These are phyloP conservation scores for Abrostola triplasia DNA, from an alignment of 2,888 invertebrate genomes.

Conservation along the genomic window DNA sequence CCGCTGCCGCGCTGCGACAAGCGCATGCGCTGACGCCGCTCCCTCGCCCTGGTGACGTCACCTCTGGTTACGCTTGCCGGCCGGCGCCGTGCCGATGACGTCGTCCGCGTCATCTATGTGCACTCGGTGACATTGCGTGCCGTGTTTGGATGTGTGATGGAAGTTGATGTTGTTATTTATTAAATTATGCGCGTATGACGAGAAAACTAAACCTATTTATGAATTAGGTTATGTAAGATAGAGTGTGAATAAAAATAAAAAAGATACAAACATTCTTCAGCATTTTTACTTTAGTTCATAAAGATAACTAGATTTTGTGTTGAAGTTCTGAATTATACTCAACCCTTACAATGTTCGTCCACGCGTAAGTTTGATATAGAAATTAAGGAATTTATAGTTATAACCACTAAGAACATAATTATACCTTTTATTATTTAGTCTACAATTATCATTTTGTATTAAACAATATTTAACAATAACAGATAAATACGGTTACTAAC, in stretches of 20 bases:
- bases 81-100: constrained; percentile 3
- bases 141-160: constrained; percentile 35
- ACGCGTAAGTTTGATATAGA: too few relatives aligned
- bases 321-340: too few relatives aligned
- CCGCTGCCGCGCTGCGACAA: constrained; percentile 52
- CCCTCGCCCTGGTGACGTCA: constrained; percentile 5
- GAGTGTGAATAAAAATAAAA: constrained; percentile 11
- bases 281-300: background rate
- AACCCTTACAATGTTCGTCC: too few relatives aligned
- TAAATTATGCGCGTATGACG: constrained; percentile 35
- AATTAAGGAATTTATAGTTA: too few relatives aligned
- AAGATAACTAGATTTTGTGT: background rate
- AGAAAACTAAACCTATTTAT: constrained; percentile 19
- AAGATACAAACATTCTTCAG: background rate
- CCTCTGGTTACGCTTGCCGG: background rate
- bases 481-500: too few relatives aligned
- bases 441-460: too few relatives aligned
- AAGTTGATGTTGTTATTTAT: constrained; percentile 52
- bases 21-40: constrained; percentile 57
- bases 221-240: constrained; percentile 6
- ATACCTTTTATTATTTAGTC: too few relatives aligned
- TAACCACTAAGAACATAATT: too few relatives aligned
- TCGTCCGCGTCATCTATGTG: constrained; percentile 17
- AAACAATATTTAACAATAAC: too few relatives aligned
- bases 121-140: constrained; percentile 36